A percentile compares a stretch with the other conserved stretches of the same genome.
Conservation (phyloP, 2,888 invertebrate species). For the Norana najaformis region DNA sequence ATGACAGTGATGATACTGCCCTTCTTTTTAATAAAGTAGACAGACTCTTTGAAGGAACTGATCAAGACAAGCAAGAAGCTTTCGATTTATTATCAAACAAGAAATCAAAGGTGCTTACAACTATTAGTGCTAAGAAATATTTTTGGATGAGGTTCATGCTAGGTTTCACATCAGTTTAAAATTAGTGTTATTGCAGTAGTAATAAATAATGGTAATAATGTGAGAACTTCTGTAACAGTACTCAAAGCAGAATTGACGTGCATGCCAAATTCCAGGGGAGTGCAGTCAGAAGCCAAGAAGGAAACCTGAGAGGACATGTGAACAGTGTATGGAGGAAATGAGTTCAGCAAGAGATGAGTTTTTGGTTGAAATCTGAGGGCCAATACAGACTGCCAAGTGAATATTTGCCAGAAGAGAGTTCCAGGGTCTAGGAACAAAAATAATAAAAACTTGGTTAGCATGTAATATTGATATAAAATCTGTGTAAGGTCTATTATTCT, state of each 20-base stretch:
- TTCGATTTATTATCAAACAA: not conserved
- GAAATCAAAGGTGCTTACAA: not conserved
- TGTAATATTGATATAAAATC: too few species aligned
- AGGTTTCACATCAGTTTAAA: not conserved
- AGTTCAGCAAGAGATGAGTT: too few species aligned
- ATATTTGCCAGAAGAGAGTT: too few species aligned
- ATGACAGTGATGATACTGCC: constrained; percentile 14
- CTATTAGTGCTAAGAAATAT: not conserved
- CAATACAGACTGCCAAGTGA: too few species aligned
- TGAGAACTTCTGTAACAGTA: not conserved
- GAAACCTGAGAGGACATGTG: too few species aligned
- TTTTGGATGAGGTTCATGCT: not conserved
- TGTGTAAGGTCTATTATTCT: not conserved
- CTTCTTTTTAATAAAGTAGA: not conserved
- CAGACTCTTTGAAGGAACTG: constrained; percentile 8
- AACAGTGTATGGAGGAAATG: too few species aligned
- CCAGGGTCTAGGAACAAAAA: too few species aligned
- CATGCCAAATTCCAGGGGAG: too few species aligned
- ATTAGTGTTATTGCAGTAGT: not conserved
- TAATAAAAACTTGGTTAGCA: too few species aligned
- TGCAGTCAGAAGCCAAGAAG: too few species aligned
- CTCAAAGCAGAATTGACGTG: not conserved
- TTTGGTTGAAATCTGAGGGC: too few species aligned
- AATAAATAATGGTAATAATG: not conserved
- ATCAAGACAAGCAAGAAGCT: constrained; percentile 19